Evolutionary conservation across 2,888 invertebrate species (phyloP), one percentile per base, ranked within the genome.

Genomic region (Meghimatium bilineatum): DNA sequence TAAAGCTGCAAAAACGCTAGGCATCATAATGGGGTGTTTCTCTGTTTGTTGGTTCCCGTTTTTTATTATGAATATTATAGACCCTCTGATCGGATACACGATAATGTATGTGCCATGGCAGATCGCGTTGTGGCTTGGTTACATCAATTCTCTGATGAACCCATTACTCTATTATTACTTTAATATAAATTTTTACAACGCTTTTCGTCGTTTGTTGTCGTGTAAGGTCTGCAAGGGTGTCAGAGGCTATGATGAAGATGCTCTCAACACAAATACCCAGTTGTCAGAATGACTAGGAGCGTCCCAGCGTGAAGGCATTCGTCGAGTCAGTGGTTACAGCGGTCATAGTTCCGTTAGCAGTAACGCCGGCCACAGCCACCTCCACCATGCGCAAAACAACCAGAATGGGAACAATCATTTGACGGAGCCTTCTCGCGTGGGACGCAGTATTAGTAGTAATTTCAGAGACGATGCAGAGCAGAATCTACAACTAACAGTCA

Each of bases 101-200:
- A 90, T 91, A 69, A 90, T 90, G 32, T 91, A 91, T 85, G 88
- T 86, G 32, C 87, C 90, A 10, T 91, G 91, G 91, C 89, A 89
- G 38, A 88, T 90, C 44, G 92, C 91, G 0, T 82, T 92, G 56
- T 92, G 92, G 92, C 87, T 92, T 26, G 92, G 92, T 8, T 92
- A 92, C 84, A 88, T 92, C 12, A 92, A 92, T 83, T 92, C 92
- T 20, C 95, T 95, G 36, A 94, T 96, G 86, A 96, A 96, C 91
- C 96, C 96, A 0, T 94, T 96, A 71, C 95, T 96, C 85, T 96
- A 96, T 93, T 96, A 95, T 26, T 89, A 95, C 93, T 89, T 95
- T 91, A 91, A 94, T 81, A 91, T 94, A 56, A 95, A 95, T 87
- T 94, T 95, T 89, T 91, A 91, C 81, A 87, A 89, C 86, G 92